These are phyloP conservation scores for Catocala nupta DNA, from an alignment of 2,888 invertebrate genomes.

Conservation along the genomic window DNA sequence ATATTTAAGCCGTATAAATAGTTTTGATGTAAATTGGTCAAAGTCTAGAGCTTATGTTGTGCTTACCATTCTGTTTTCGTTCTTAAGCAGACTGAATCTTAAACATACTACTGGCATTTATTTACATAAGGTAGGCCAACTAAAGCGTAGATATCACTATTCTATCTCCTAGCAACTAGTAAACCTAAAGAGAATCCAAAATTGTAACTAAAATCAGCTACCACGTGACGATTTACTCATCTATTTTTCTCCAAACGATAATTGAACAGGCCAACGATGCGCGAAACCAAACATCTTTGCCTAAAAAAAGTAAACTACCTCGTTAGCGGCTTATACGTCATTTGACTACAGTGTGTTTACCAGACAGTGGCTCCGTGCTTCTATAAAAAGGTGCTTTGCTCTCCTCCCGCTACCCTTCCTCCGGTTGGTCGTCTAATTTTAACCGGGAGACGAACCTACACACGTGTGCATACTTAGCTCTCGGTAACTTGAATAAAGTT, in stretches of 20 bases:
- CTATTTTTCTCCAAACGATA: slow-evolving; percentile 38
- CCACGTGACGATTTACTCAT: slow-evolving; percentile 20
- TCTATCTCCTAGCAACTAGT: background rate
- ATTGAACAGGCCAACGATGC: slow-evolving; percentile 49
- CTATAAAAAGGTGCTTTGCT: slow-evolving; percentile 85
- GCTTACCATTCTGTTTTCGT: slow-evolving; percentile 1
- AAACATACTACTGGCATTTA: background rate
- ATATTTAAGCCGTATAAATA: slow-evolving; percentile 42
- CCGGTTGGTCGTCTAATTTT: slow-evolving; percentile 76
- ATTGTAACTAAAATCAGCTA: slow-evolving; percentile 8
- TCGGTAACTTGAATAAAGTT: slow-evolving; percentile 77
- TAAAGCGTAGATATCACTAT: background rate
- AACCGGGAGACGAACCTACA: slow-evolving; percentile 79
- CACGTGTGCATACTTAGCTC: slow-evolving; percentile 83
- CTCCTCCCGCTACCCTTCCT: slow-evolving; percentile 57
- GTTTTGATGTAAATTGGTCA: slow-evolving; percentile 41
- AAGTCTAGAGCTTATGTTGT: slow-evolving; percentile 27
- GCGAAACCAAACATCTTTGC: slow-evolving; percentile 54
- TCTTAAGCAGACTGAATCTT: background rate
- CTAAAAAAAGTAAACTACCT: slow-evolving; percentile 54
- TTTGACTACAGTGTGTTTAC: slow-evolving; percentile 61
- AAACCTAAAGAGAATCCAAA: background rate
- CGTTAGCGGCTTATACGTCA: slow-evolving; percentile 72
- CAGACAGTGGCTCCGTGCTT: slow-evolving; percentile 74
- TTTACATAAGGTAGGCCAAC: background rate